Base-by-base conservation (phyloP, 2,888 invertebrate species). In the Caenorhabditis macrosperma region DNA sequence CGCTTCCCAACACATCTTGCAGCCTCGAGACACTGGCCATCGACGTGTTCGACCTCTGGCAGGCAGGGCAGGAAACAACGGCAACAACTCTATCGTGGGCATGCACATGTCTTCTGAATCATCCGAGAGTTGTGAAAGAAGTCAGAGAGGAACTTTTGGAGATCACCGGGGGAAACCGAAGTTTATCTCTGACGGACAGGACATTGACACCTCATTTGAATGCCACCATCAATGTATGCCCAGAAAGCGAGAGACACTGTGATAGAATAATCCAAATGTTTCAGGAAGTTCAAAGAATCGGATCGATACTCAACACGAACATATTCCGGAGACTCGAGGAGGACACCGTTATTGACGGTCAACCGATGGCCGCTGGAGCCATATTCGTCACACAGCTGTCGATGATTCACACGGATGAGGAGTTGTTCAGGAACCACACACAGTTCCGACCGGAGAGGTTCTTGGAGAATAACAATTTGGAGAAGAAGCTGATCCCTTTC, bases 21-120 rank as follows among this genome's bases (percentile, higher is more conserved):
- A 60, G 61, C 10, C 20, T 38, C 10, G 63, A 61, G 4, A 61
- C 46, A 2, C 46, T 83, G 33, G 67, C 61, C 0, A 35, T 63
- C 28, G 82, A 82, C 24, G 22, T 84, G 10, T 50, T 50, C 4
- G 85, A 85, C 17, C 59, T 85, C 12, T 84, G 82, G 82, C 30
- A 57, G 10, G 84, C 83, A n/a, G 85, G 85, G 0, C 83, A 83
- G 30, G 85, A 85, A n/a, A 85, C 85, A 1, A 83, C 84, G 0
- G 55, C 81, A 9, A 82, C 71, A 0, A 85, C 84, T 4, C 63
- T 85, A 12, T 59, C 52, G 10, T 83, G 81, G 78, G 82, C 71
- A 0, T 63, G 52, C 38, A 33, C 55, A 12, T 76, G 80, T 33
- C 59, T 71, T 6, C 22, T 74, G 44, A 68, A 79, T 52, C 24